Percentiles rank a stretch among this genome's conserved stretches.
These are phyloP conservation scores for Eristalis pertinax DNA, from an alignment of 2,888 invertebrate genomes.

Conservation along the genomic window DNA sequence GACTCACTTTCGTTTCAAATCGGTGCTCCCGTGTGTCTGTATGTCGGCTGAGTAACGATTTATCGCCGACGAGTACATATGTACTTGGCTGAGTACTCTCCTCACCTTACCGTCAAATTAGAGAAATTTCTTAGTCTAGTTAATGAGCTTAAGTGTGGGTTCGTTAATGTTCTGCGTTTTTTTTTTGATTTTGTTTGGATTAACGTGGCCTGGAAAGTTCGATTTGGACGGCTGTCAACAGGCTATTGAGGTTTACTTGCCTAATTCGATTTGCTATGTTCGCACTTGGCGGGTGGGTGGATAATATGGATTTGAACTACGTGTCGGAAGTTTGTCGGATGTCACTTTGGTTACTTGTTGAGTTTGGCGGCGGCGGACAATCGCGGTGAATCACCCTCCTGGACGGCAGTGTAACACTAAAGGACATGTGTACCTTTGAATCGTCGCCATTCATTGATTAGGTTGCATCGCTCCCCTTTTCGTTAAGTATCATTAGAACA, in stretches of 20 bases:
- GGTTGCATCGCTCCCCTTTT: too few species aligned
- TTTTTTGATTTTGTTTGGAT: neutral
- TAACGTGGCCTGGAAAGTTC: neutral
- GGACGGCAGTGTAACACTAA: neutral
- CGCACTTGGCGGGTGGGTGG: neutral
- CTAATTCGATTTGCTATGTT: neutral
- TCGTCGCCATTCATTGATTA: too few species aligned
- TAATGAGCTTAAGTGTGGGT: conserved; percentile 1
- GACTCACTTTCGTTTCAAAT: neutral
- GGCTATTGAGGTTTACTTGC: neutral
- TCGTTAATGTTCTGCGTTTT: neutral
- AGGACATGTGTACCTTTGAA: neutral
- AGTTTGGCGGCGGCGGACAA: neutral
- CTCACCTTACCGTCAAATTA: neutral
- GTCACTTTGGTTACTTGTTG: neutral
- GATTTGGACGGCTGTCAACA: neutral
- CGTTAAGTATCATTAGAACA: too few species aligned
- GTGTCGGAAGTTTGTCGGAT: neutral
- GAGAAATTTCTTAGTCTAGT: neutral
- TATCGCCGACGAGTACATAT: neutral
- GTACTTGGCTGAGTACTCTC: neutral
- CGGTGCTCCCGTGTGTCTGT: neutral
- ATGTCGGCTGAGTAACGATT: neutral
- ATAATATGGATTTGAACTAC: neutral
- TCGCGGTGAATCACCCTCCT: neutral